Conservation (phyloP, 2,797 vertebrate species). For the Pangasius macronema region DNA sequence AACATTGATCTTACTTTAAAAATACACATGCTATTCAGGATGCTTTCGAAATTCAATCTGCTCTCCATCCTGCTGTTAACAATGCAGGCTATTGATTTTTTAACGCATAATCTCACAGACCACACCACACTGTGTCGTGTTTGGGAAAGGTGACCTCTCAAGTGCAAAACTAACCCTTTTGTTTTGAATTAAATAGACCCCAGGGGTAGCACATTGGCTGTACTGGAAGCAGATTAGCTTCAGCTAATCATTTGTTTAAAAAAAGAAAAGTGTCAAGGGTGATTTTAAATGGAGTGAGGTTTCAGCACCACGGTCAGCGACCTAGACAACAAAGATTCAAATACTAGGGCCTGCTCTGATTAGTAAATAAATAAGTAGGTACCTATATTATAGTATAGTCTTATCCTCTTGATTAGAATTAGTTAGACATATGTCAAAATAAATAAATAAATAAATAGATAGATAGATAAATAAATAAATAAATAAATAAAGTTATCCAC, state of each 20-base stretch:
- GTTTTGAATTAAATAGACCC: neutral
- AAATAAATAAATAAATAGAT: neutral
- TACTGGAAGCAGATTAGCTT: neutral
- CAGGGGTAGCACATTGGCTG: neutral
- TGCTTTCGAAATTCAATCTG: neutral
- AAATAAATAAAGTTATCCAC: neutral
- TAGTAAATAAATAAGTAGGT: neutral
- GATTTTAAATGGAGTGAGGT: neutral
- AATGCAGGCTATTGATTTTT: conserved; percentile 10
- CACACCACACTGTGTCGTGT: neutral
- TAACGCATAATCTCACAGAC: neutral
- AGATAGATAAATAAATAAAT: neutral
- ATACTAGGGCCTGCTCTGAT: neutral
- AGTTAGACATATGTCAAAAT: neutral
- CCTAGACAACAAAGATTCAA: neutral
- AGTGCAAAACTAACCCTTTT: conserved; percentile 4
- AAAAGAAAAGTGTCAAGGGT: neutral
- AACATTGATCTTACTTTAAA: neutral
- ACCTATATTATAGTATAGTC: neutral
- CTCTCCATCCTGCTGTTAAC: neutral
- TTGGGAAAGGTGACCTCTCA: neutral
- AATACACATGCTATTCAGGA: neutral
- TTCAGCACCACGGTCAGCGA: conserved; percentile 62
- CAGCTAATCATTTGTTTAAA: neutral
- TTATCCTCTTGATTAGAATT: neutral